A percentile compares a stretch with the other conserved stretches of the same genome.
phyloP scores from a whole-genome alignment of 2,888 invertebrate species.

The Alloplasta piceator region DNA sequence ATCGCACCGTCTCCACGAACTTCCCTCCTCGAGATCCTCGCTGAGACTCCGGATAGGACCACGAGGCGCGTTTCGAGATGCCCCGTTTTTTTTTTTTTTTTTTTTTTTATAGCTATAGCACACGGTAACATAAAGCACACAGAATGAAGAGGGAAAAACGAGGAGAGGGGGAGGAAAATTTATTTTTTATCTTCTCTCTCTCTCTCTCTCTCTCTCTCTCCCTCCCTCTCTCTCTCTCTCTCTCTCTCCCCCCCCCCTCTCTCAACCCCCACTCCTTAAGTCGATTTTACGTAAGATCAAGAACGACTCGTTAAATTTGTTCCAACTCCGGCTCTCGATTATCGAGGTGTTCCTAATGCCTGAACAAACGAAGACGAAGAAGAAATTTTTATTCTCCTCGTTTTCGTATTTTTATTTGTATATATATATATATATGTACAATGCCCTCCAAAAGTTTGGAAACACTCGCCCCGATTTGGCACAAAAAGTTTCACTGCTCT shows the following conservation, averaged over 20 bases:
- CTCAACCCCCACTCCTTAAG: conserved; percentile 4
- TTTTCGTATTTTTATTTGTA: neutral
- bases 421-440: conserved; percentile 20
- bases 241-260: neutral
- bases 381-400: conserved; percentile 4
- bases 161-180: too few species aligned
- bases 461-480: too few species aligned
- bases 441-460: too few species aligned
- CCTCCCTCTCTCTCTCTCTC: too few species aligned
- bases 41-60: conserved; percentile 38
- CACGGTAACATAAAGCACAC: neutral
- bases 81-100: neutral
- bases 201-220: too few species aligned
- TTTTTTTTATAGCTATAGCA: neutral
- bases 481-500: too few species aligned
- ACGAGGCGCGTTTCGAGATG: conserved; percentile 6
- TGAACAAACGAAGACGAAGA: conserved; percentile 68
- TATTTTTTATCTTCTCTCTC: too few species aligned
- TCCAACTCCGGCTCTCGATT: conserved; percentile 68
- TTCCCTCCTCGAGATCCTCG: conserved; percentile 38
- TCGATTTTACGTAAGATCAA: conserved; percentile 69
- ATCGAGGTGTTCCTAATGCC: conserved; percentile 70
- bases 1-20: conserved; percentile 14
- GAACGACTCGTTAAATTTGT: conserved; percentile 70
- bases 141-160: neutral